These are phyloP conservation scores for Mythimna lalbum DNA, from an alignment of 2,888 invertebrate species.

Conservation along the genomic window DNA sequence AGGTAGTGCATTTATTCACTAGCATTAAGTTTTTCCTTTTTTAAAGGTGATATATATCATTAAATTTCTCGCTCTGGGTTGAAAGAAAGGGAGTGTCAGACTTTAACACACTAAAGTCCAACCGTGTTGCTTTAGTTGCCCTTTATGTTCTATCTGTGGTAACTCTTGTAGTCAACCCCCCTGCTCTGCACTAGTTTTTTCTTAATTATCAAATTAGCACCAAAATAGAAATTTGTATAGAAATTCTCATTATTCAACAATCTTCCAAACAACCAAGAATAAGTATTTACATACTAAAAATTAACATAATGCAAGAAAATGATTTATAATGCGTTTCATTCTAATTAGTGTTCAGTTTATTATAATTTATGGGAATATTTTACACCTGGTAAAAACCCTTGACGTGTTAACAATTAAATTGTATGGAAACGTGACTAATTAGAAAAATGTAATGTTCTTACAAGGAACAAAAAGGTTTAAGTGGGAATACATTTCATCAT, in stretches of 20 bases:
- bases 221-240: not conserved
- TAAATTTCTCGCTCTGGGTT: no score
- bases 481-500: not conserved
- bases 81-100: no score
- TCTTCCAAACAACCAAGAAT: not conserved
- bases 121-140: no score
- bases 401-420: conserved; percentile 51
- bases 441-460: conserved; percentile 28
- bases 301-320: conserved; percentile 20
- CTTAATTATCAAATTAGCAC: not conserved
- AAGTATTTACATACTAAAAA: not conserved
- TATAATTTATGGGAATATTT: conserved; percentile 49
- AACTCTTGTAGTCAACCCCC: no score
- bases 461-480: conserved; percentile 13
- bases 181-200: not conserved
- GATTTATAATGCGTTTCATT: conserved; percentile 14
- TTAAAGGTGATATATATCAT: no score
- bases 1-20: not conserved
- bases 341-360: conserved; percentile 19
- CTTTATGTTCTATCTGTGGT: no score
- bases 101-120: no score
- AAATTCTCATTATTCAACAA: not conserved
- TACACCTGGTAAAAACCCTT: conserved; percentile 59
- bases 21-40: no score
- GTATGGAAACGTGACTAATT: conserved; percentile 52